Conservation (phyloP, 2,797 vertebrate genomes). For the Xenops minutus region DNA sequence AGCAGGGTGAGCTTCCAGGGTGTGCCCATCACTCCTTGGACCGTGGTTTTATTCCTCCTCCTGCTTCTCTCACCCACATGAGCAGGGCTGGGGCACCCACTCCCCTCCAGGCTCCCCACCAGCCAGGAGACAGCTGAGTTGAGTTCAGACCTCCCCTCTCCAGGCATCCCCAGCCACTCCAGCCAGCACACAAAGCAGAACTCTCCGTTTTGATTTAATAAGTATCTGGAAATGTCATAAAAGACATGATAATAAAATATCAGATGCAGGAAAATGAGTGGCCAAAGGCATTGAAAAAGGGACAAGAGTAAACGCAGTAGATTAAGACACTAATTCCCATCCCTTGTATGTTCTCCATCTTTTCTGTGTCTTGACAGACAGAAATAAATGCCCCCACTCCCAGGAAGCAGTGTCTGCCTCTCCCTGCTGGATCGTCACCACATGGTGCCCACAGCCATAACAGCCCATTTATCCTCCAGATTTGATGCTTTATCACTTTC, state of each 20-base stretch:
- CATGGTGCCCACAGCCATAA: background rate
- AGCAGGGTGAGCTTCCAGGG: background rate
- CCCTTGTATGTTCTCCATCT: slow-evolving; percentile 4
- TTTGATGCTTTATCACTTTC: background rate
- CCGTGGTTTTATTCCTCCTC: background rate
- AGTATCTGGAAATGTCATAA: slow-evolving; percentile 19
- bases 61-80: background rate
- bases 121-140: accelerated
- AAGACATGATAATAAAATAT: background rate
- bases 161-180: accelerated
- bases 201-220: background rate
- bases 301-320: background rate
- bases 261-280: slow-evolving; percentile 6
- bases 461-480: background rate
- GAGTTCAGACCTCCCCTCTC: background rate
- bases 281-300: background rate
- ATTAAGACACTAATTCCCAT: slow-evolving; percentile 5
- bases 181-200: background rate
- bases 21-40: background rate
- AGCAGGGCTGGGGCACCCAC: accelerated
- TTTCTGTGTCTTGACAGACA: background rate
- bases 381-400: background rate
- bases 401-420: background rate
- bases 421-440: background rate
- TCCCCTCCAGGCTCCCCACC: background rate